Base-by-base conservation (phyloP, 2,797 vertebrate species). In the Geotrypetes seraphini region DNA sequence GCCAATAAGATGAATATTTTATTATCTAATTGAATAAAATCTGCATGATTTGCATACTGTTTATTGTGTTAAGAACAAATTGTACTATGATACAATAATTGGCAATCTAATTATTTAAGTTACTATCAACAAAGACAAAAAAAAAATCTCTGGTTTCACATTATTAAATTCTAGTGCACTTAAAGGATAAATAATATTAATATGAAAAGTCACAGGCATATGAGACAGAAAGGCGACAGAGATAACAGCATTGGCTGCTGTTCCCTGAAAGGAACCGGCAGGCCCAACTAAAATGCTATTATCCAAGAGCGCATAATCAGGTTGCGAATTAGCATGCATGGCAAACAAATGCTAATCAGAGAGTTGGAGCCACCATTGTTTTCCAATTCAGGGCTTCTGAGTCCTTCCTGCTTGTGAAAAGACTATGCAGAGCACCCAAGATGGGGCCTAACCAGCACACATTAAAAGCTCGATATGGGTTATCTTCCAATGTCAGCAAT, bases 291-390 rank as follows among this genome's bases (percentile, higher is more conserved):
- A 28, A n/a, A 25, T 28, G 19, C 15, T 13, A 3, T 8, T 42
- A 22, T 22, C 17, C 13, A 35, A n/a, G 38, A 4, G 14, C 18
- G 26, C 2, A 12, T 16, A 22, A 16, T 16, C 38, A 28, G 2
- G 4, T 22, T 35, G 23, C 3, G 25, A 31, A 19, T 6, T 4
- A 36, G 26, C 16, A 47, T 25, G 5, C 3, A 7, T 5, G 17
- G 2, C 1, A 7, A 11, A 7, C 12, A 8, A 11, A 16, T 13
- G 13, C 21, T 34, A 22, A 54, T 12, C 9, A 15, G 11, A 10
- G 7, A 8, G 3, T n/a, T 0, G 1, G 10, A 10, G n/a, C 9
- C 12, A 14, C 15, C 3, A 24, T 22, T n/a, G 7, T 0, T 12
- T 25, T 26, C 10, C 11, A 33, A 3, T 31, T 34, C 25, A 12